Evolutionary conservation across 2,888 invertebrate species (phyloP).

Genomic region (Galeopsomyia nigrocyanea): DNA sequence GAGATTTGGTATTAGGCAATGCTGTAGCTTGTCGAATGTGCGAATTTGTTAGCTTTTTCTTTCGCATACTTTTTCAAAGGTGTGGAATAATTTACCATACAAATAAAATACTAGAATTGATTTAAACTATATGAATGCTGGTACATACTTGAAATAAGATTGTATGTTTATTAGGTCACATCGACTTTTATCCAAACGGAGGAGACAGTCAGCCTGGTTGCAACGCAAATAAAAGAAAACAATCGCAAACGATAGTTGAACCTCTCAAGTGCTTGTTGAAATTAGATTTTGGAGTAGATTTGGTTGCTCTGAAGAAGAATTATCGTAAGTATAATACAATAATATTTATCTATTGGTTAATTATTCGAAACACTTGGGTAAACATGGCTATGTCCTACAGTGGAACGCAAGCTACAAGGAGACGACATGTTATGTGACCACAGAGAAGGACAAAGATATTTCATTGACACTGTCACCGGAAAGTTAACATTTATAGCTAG

Average conservation of each 20-base stretch:
- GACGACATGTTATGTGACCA: constrained; percentile 3
- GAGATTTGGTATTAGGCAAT: no score
- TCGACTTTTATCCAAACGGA: constrained; percentile 77
- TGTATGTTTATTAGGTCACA: constrained; percentile 14
- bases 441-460: background rate
- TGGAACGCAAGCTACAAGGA: background rate
- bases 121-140: background rate
- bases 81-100: background rate
- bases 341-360: no score
- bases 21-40: no score
- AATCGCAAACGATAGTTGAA: no score
- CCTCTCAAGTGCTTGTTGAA: background rate
- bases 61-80: no score
- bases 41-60: no score
- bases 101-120: background rate
- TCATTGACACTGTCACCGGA: background rate
- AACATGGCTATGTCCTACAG: no score
- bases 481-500: background rate
- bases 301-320: background rate
- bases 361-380: no score
- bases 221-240: no score
- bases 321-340: constrained; percentile 3
- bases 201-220: constrained; percentile 79
- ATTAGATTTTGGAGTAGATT: background rate
- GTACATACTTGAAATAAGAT: background rate